These are phyloP conservation scores for Homalodisca vitripennis DNA, from an alignment of 1,140 invertebrate genomes.

Conservation along the genomic window DNA sequence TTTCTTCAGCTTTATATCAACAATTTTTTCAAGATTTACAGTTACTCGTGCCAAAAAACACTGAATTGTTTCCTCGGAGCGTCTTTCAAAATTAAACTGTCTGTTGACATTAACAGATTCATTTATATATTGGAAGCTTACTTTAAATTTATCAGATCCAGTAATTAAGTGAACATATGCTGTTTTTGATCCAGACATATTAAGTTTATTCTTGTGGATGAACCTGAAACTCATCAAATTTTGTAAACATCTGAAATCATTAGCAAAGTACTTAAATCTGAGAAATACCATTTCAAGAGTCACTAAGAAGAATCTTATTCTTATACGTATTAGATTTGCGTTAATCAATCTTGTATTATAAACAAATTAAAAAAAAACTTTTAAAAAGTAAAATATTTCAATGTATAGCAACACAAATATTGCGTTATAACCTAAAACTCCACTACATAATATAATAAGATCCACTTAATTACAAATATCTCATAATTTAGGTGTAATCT, in stretches of 20 bases:
- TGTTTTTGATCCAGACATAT: conserved; percentile 42
- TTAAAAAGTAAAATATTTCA: no score
- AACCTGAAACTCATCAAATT: background rate
- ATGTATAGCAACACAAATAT: no score
- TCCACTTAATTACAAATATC: no score
- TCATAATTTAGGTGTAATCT: no score
- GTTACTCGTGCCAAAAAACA: conserved; percentile 58
- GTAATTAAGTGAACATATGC: conserved; percentile 52
- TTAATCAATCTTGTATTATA: no score
- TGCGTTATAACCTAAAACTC: no score
- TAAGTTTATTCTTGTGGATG: conserved; percentile 36
- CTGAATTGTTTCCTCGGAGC: conserved; percentile 56
- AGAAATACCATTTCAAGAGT: background rate
- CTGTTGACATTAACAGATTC: conserved; percentile 50
- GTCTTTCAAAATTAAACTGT: conserved; percentile 66
- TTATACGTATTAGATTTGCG: no score
- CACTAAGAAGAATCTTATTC: no score
- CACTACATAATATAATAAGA: no score
- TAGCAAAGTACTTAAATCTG: background rate
- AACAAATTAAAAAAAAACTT: no score
- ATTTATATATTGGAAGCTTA: conserved; percentile 54
- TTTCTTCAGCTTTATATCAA: conserved; percentile 51
- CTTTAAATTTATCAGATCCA: conserved; percentile 48
- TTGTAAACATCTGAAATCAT: background rate
- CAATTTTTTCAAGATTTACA: conserved; percentile 59